Percentiles rank a stretch among this genome's conserved stretches.
phyloP scores from a whole-genome alignment of 53 echinoderm and acorn worm species.

The Paelopatides confundens region DNA sequence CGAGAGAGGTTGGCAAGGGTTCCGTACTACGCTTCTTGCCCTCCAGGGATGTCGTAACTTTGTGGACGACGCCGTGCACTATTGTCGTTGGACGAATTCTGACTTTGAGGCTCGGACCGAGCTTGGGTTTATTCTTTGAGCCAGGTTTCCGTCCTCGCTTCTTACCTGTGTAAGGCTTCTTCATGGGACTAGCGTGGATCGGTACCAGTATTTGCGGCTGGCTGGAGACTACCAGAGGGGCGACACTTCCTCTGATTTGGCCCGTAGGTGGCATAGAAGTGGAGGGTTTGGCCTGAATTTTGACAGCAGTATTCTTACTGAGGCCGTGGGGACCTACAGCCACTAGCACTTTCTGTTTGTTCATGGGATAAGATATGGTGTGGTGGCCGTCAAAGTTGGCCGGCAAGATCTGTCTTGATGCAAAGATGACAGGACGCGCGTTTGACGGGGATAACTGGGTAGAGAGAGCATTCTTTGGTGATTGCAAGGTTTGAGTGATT shows the following conservation, averaged over 20 bases:
- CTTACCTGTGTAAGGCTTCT: slow-evolving; percentile 17
- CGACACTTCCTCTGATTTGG: not conserved
- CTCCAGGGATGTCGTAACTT: not conserved
- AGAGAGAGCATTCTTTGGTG: not conserved
- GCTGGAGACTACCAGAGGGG: not conserved
- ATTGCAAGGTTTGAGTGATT: not conserved
- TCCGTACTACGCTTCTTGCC: not conserved
- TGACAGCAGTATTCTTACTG: slow-evolving; percentile 1
- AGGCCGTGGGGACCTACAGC: slow-evolving; percentile 28
- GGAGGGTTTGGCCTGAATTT: slow-evolving; percentile 31
- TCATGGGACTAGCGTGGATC: not conserved
- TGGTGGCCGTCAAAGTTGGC: slow-evolving; percentile 12
- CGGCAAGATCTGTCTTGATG: not conserved
- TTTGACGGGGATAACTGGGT: slow-evolving; percentile 34
- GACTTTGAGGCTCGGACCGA: slow-evolving; percentile 2
- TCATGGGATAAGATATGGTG: not conserved
- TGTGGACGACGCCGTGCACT: slow-evolving; percentile 1
- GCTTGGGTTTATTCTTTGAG: slow-evolving; percentile 32
- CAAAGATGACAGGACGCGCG: slow-evolving; percentile 37
- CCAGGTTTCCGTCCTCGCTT: slow-evolving; percentile 35
- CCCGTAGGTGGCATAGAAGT: not conserved
- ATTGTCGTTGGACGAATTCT: slow-evolving; percentile 9
- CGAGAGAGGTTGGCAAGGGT: not conserved
- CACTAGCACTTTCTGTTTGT: slow-evolving; percentile 22
- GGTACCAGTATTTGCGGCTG: slow-evolving; percentile 31